Conservation (phyloP, 2,797 vertebrate genomes). For the Protosalanx chinensis region DNA sequence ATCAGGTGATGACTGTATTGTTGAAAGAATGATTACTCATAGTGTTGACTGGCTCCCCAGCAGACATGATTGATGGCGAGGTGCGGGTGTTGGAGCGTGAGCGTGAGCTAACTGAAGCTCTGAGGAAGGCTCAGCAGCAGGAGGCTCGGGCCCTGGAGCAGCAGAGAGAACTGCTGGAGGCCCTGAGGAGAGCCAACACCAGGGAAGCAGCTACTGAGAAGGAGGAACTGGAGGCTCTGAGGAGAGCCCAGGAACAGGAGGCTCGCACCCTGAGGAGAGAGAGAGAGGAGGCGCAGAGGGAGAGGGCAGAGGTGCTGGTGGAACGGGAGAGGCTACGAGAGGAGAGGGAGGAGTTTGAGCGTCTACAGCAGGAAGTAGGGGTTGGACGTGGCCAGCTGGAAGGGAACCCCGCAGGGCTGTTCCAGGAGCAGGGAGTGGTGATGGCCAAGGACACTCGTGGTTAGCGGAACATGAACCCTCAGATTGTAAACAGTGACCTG, state of each 20-base stretch:
- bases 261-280: conserved; percentile 56
- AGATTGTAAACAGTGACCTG: background rate
- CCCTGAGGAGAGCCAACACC: conserved; percentile 50
- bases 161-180: conserved; percentile 69
- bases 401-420: background rate
- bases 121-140: conserved; percentile 69
- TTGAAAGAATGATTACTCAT: background rate
- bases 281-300: conserved; percentile 58
- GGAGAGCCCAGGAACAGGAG: conserved; percentile 66
- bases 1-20: background rate
- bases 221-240: conserved; percentile 60
- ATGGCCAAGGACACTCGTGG: conserved; percentile 33
- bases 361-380: conserved; percentile 25
- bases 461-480: conserved; percentile 41
- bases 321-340: conserved; percentile 56
- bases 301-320: conserved; percentile 52
- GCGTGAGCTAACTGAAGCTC: conserved; percentile 65
- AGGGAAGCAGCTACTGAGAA: conserved; percentile 64
- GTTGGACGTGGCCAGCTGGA: conserved; percentile 27
- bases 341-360: conserved; percentile 47
- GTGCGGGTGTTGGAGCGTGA: conserved; percentile 57
- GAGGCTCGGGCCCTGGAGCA: conserved; percentile 68
- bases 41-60: background rate
- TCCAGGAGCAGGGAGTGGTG: conserved; percentile 37
- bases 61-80: conserved; percentile 42